A percentile compares a stretch with the other conserved stretches of the same genome.
These are phyloP conservation scores for Acyrthosiphon pisum DNA, from an alignment of 1,140 invertebrate species.

Conservation along the genomic window DNA sequence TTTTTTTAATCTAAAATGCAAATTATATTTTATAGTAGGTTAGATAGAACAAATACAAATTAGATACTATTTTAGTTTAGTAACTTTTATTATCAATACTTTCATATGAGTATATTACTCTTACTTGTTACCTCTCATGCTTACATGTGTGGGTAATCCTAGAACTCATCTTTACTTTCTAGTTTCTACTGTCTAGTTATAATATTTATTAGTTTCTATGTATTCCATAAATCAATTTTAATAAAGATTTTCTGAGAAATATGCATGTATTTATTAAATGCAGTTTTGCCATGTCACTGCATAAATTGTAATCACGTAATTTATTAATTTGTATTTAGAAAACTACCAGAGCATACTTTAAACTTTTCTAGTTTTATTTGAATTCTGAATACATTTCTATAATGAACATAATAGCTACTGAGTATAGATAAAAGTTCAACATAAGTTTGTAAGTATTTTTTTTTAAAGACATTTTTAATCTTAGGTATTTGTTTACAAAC, in stretches of 20 bases:
- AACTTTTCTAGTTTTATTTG: background rate
- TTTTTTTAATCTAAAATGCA: too few relatives aligned
- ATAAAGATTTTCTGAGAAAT: background rate
- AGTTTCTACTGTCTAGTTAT: background rate
- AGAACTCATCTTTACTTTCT: slow-evolving; percentile 4
- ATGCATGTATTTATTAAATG: background rate
- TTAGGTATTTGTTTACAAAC: background rate
- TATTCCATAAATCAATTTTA: slow-evolving; percentile 7
- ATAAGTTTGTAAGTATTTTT: background rate
- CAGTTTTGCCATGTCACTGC: background rate
- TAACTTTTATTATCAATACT: background rate
- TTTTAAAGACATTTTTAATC: background rate
- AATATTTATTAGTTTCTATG: background rate
- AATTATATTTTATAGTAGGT: background rate
- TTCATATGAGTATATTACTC: slow-evolving; percentile 4
- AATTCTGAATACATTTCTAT: background rate
- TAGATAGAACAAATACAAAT: background rate
- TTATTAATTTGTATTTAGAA: background rate
- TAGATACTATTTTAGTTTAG: background rate
- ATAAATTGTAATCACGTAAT: background rate
- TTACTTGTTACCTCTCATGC: background rate
- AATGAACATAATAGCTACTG: background rate
- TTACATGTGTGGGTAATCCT: background rate
- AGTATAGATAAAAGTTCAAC: background rate
- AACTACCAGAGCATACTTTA: background rate